These are phyloP conservation scores for Periophthalmodon schlosseri DNA, from an alignment of 2,113 vertebrate species.

Conservation along the genomic window DNA sequence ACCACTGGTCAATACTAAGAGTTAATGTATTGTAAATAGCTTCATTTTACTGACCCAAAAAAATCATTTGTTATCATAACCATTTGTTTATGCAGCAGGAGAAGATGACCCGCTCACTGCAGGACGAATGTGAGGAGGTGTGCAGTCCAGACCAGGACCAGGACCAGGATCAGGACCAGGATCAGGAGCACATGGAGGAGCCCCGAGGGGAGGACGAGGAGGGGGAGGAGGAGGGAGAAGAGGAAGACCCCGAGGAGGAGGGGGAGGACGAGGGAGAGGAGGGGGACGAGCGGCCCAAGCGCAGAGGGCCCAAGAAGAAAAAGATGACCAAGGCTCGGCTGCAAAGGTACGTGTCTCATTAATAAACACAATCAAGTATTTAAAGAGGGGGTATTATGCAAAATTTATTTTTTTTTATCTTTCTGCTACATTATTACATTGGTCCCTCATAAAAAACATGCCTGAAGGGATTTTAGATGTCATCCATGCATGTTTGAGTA, in stretches of 20 bases:
- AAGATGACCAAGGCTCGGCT: slow-evolving; percentile 98
- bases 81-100: neutral
- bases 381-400: too few species aligned
- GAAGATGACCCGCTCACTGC: slow-evolving; percentile 8
- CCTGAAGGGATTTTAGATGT: too few species aligned
- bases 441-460: too few species aligned
- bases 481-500: too few species aligned
- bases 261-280: slow-evolving; percentile 91
- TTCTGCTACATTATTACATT: too few species aligned
- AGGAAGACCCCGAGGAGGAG: slow-evolving; percentile 82
- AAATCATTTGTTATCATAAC: too few species aligned
- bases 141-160: slow-evolving; percentile 8
- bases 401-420: too few species aligned
- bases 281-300: slow-evolving; percentile 92
- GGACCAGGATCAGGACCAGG: neutral
- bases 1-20: too few species aligned
- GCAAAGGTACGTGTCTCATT: slow-evolving; percentile 76
- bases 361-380: too few species aligned
- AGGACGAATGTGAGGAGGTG: slow-evolving; percentile 79
- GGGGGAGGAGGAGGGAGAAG: slow-evolving; percentile 82
- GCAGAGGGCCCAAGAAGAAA: slow-evolving; percentile 97
- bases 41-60: too few species aligned
- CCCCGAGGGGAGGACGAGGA: slow-evolving; percentile 80
- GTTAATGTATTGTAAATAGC: too few species aligned
- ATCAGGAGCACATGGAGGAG: neutral